Base-by-base conservation (phyloP, 1,140 invertebrate species). In the Brachionus asplanchnoidis region DNA sequence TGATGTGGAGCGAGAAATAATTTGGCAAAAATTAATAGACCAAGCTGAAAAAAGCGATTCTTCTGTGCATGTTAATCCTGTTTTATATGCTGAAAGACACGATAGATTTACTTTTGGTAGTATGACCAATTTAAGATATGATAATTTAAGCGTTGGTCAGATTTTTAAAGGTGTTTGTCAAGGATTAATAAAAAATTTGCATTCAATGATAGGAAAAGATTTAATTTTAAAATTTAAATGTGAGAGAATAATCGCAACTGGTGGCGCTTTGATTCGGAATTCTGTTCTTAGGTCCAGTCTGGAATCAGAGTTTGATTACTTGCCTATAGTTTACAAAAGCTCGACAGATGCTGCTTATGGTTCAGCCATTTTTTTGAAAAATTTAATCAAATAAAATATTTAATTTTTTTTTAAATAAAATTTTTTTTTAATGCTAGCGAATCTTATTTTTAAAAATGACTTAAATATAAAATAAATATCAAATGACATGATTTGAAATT, bases 61-160 rank as follows among this genome's bases (percentile, higher is more conserved):
- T n/a, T 84, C 83, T 46, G 73, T 89, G 28, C 84, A 85, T 3
- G 87, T 91, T 9, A 83, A 85, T 0, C 94, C 95, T 7, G 92
- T 93, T 73, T 88, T 95, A 60, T 91, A 94, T 84, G 94, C 94
- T 1, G 95, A 96, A 90, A 91, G 95, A 85, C 93, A 94, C 89
- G 88, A 90, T 44, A 93, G 94, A 32, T 91, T 93, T 53, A 90
- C 92, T 83, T 73, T 85, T 4, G 94, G 93, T 1, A 91, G 91
- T 56, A 92, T 94, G 1, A 89, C 88, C 53, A 93, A 94, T 87
- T 93, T 95, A 66, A 92, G 92, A 85, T 89, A 92, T 3, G 92
- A 92, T 32, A 95, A 95, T 87, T 89, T 94, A 11, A 44, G 23
- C 7, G 89, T 96, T 36, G 93, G 93, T 12, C 91, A 85, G 87